Conservation (phyloP, 2,797 vertebrate genomes). For the Karalla daura region DNA sequence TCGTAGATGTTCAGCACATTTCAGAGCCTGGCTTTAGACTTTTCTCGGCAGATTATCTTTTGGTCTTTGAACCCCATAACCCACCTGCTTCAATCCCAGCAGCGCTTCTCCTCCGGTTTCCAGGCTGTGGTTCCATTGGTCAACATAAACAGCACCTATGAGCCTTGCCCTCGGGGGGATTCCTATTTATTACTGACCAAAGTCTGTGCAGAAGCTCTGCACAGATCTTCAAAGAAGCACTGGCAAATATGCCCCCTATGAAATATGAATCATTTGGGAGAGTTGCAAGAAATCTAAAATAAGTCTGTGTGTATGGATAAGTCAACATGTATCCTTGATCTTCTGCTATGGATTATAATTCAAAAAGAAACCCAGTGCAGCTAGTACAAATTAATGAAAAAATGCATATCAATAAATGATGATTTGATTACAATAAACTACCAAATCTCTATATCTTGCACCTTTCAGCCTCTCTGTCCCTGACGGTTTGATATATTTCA, state of each 20-base stretch:
- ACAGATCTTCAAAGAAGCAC: conserved; percentile 73
- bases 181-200: conserved; percentile 79
- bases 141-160: conserved; percentile 78
- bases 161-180: conserved; percentile 75
- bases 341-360: conserved; percentile 29
- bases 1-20: conserved; percentile 83
- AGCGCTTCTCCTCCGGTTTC: conserved; percentile 69
- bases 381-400: conserved; percentile 8
- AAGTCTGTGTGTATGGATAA: conserved; percentile 53
- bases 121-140: conserved; percentile 77
- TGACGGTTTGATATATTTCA: background rate
- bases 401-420: background rate
- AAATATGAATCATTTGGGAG: conserved; percentile 73
- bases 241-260: conserved; percentile 62
- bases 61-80: conserved; percentile 84
- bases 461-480: background rate
- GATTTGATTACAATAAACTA: background rate
- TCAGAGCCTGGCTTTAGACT: conserved; percentile 80
- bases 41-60: conserved; percentile 81
- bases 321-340: conserved; percentile 52
- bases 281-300: conserved; percentile 64
- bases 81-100: conserved; percentile 81
- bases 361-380: conserved; percentile 21
- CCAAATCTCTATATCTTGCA: background rate
- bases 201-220: conserved; percentile 71